A percentile compares a stretch with the other conserved stretches of the same genome.
phyloP scores from a whole-genome alignment of 1,140 invertebrate genomes.

The Formica exsecta region DNA sequence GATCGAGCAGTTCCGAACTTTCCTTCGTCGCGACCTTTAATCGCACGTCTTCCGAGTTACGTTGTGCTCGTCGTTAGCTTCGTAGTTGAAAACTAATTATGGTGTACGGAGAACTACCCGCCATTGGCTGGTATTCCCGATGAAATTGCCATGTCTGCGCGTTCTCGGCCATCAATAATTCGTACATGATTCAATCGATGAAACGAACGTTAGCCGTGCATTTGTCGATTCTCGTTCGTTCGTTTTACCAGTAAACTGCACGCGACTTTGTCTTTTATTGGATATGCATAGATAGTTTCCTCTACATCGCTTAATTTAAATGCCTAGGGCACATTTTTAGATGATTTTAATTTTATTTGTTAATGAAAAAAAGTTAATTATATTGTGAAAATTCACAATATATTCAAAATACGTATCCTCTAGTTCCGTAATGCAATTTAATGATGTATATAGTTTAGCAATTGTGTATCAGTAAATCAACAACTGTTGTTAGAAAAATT shows the following conservation, averaged over 20 bases:
- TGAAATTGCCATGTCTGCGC: conserved; percentile 62
- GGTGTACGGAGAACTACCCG: conserved; percentile 9
- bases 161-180: conserved; percentile 53
- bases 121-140: conserved; percentile 46
- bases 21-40: conserved; percentile 54
- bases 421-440: not conserved
- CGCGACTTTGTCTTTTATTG: not conserved
- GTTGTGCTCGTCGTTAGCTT: conserved; percentile 60
- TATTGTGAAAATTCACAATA: not conserved
- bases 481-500: not conserved
- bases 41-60: conserved; percentile 54
- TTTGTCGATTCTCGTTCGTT: not conserved
- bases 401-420: not conserved
- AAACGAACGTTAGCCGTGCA: not conserved
- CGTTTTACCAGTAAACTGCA: not conserved
- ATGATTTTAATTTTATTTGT: not conserved
- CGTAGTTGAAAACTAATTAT: conserved; percentile 66
- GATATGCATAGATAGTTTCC: not conserved
- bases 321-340: not conserved
- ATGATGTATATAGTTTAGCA: not conserved
- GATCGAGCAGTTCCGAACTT: conserved; percentile 52
- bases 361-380: not conserved
- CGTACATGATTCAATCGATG: conserved; percentile 49
- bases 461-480: not conserved
- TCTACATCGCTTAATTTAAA: not conserved